phyloP scores from a whole-genome alignment of 1,140 invertebrate genomes.

The Panagrolaimus sp. region DNA sequence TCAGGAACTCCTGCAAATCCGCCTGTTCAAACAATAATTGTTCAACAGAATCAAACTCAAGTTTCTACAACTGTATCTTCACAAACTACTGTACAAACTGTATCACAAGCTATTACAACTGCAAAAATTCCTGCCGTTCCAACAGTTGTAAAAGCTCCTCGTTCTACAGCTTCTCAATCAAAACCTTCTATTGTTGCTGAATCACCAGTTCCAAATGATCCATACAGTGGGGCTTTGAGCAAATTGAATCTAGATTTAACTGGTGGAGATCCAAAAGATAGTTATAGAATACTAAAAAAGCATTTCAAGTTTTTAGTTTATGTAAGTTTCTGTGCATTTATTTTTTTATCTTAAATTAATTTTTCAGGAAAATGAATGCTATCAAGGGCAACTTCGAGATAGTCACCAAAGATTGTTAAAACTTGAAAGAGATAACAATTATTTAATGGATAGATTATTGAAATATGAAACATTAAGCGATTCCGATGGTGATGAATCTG shows the following conservation, averaged over 20 bases:
- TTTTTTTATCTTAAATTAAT: neutral
- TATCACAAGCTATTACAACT: no score
- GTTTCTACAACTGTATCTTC: no score
- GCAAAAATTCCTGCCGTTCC: no score
- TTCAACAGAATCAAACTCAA: no score
- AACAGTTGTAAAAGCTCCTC: no score
- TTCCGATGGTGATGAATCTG: constrained; percentile 7
- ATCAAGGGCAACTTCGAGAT: neutral
- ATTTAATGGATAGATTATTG: constrained; percentile 7
- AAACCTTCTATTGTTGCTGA: no score
- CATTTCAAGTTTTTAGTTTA: constrained; percentile 1
- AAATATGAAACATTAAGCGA: neutral
- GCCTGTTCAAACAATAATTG: no score
- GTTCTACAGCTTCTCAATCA: no score
- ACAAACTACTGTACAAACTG: no score
- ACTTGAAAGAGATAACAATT: constrained; percentile 10
- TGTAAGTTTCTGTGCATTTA: neutral
- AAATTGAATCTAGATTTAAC: neutral
- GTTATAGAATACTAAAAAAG: neutral
- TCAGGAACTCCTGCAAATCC: no score
- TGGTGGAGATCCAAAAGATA: neutral
- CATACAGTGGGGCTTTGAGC: neutral
- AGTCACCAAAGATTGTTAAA: neutral
- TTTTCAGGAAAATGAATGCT: constrained; percentile 9
- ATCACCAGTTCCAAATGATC: neutral